These are phyloP conservation scores for Strigamia maritima DNA, from an alignment of 2,888 invertebrate genomes.

Conservation along the genomic window DNA sequence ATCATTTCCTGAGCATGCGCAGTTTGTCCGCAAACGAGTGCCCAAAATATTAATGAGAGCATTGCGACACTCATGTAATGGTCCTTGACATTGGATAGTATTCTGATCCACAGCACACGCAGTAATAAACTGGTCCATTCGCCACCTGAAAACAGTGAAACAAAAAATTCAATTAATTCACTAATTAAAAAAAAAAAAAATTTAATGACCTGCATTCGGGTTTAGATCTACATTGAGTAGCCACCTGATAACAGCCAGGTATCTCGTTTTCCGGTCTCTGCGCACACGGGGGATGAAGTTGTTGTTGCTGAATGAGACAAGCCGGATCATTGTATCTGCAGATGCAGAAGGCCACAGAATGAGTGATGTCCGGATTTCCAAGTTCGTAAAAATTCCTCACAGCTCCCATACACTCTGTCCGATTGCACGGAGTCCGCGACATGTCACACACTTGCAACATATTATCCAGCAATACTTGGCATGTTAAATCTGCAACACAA, in stretches of 20 bases:
- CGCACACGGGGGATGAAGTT: conserved; percentile 83
- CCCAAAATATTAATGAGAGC: conserved; percentile 85
- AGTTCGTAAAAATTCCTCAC: conserved; percentile 39
- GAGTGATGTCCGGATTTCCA: conserved; percentile 41
- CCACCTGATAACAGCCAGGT: conserved; percentile 79
- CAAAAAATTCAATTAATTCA: too few relatives aligned
- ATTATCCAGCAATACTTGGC: conserved; percentile 40
- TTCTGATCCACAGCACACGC: conserved; percentile 87
- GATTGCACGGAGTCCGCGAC: conserved; percentile 40
- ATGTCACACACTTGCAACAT: conserved; percentile 39
- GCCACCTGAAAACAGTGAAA: conserved; percentile 62
- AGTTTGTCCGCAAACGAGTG: conserved; percentile 80
- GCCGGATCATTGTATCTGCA: conserved; percentile 67
- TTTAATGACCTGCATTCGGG: conserved; percentile 87
- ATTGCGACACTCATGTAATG: conserved; percentile 75
- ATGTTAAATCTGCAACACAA: conserved; percentile 39
- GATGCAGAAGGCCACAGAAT: conserved; percentile 41
- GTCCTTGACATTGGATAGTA: conserved; percentile 83
- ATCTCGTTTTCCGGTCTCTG: conserved; percentile 70
- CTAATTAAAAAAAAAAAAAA: too few relatives aligned
- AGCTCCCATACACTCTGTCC: conserved; percentile 41
- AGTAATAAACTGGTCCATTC: conserved; percentile 82
- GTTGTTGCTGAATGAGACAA: conserved; percentile 84
- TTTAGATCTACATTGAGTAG: conserved; percentile 76
- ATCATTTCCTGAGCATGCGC: conserved; percentile 83